phyloP scores from a whole-genome alignment of 2,888 invertebrate species.

The Agonum fuliginosum region DNA sequence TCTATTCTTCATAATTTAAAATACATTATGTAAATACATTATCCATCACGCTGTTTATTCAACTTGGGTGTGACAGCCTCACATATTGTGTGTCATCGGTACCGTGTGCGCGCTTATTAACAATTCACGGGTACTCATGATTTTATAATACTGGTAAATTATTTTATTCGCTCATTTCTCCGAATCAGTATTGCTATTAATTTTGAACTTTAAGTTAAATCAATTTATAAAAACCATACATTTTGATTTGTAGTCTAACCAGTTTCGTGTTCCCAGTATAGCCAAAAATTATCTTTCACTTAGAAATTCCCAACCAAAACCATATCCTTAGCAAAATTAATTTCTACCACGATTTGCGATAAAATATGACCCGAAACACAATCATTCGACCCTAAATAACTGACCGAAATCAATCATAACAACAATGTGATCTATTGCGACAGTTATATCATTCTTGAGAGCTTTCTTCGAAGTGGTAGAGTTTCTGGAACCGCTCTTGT shows the following conservation, averaged over 20 bases:
- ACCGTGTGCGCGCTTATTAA: no score
- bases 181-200: not conserved
- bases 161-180: no score
- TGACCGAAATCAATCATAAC: conserved; percentile 11
- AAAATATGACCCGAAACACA: conserved; percentile 37
- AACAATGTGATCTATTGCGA: conserved; percentile 15
- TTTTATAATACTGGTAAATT: no score
- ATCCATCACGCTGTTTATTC: no score
- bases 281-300: not conserved
- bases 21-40: no score
- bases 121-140: no score
- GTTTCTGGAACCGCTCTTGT: conserved; percentile 47
- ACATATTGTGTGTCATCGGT: no score
- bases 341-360: not conserved
- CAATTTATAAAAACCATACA: not conserved
- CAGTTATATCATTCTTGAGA: not conserved
- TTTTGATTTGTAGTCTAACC: not conserved
- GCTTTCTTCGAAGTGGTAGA: conserved; percentile 38
- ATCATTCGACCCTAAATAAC: conserved; percentile 14
- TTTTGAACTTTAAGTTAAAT: not conserved
- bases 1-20: no score
- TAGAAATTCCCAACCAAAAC: conserved; percentile 5
- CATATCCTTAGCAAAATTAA: conserved; percentile 10
- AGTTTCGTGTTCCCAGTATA: conserved; percentile 21
- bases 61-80: no score